These are phyloP conservation scores for Troglohyphantes excavatus DNA, from an alignment of 2,888 invertebrate genomes.

Conservation along the genomic window DNA sequence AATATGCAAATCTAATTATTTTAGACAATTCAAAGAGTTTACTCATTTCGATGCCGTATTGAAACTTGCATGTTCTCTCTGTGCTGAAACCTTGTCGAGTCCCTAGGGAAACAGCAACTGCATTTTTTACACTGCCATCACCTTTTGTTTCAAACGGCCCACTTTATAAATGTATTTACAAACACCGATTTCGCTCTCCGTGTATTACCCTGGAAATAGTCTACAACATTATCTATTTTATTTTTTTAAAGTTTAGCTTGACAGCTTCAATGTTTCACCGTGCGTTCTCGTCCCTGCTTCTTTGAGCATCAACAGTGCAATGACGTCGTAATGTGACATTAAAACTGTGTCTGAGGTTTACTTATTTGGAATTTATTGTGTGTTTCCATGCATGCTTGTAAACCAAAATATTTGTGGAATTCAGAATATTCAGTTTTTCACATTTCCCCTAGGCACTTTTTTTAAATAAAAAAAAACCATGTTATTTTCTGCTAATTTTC, in stretches of 20 bases:
- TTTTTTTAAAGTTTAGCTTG: neutral
- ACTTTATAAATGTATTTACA: conserved; percentile 34
- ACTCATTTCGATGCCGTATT: no score
- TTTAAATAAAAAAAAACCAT: no score
- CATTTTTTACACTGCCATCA: neutral
- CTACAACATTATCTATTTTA: neutral
- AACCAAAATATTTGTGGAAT: neutral
- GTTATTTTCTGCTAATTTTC: neutral
- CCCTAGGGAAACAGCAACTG: neutral
- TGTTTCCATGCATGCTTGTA: neutral
- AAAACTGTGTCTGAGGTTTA: neutral
- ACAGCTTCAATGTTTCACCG: conserved; percentile 4
- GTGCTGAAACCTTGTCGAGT: neutral
- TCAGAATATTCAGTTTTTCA: neutral
- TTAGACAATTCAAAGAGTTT: no score
- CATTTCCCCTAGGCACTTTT: conserved; percentile 5
- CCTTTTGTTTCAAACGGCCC: neutral
- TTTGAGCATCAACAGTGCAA: conserved; percentile 17
- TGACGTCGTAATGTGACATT: neutral
- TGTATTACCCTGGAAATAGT: neutral
- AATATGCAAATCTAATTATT: no score
- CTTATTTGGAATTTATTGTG: conserved; percentile 9
- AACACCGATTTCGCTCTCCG: neutral
- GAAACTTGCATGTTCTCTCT: no score
- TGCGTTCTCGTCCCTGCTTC: conserved; percentile 8